Percentiles rank a stretch among this genome's conserved stretches.
phyloP scores from a whole-genome alignment of 2,888 invertebrate species.

The Caradrina clavipalpis region DNA sequence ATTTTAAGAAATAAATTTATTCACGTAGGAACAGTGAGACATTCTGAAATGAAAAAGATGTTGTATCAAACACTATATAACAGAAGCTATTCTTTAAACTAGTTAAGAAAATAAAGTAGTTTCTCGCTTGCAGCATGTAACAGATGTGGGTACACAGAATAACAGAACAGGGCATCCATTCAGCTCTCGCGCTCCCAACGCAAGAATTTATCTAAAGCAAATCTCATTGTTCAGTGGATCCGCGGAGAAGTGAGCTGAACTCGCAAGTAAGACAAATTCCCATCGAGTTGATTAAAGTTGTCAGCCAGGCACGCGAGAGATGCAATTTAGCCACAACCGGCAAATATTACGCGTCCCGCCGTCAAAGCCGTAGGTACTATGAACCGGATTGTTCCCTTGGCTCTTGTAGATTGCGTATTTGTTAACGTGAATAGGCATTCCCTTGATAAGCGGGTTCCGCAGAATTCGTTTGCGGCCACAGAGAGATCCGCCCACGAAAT shows the following conservation, averaged over 20 bases:
- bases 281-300: conserved; percentile 88
- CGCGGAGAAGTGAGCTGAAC: conserved; percentile 83
- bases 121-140: conserved; percentile 62
- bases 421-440: conserved; percentile 58
- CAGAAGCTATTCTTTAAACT: conserved; percentile 59
- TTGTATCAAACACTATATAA: conserved; percentile 44
- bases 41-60: conserved; percentile 30
- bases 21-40: conserved; percentile 21
- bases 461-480: conserved; percentile 48
- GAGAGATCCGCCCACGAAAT: conserved; percentile 46
- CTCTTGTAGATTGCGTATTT: conserved; percentile 61
- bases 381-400: conserved; percentile 53
- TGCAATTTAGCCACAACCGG: conserved; percentile 79
- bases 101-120: conserved; percentile 66
- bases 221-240: conserved; percentile 85
- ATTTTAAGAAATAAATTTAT: neutral
- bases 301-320: conserved; percentile 79
- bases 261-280: conserved; percentile 86
- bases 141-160: conserved; percentile 66
- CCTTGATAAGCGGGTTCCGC: conserved; percentile 46
- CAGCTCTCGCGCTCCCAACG: conserved; percentile 70
- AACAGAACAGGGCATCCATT: conserved; percentile 74
- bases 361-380: conserved; percentile 49
- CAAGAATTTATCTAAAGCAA: conserved; percentile 83
- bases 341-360: conserved; percentile 64